Evolutionary conservation across 2,888 invertebrate species (phyloP).

Genomic region (Drosophila emarginata): DNA sequence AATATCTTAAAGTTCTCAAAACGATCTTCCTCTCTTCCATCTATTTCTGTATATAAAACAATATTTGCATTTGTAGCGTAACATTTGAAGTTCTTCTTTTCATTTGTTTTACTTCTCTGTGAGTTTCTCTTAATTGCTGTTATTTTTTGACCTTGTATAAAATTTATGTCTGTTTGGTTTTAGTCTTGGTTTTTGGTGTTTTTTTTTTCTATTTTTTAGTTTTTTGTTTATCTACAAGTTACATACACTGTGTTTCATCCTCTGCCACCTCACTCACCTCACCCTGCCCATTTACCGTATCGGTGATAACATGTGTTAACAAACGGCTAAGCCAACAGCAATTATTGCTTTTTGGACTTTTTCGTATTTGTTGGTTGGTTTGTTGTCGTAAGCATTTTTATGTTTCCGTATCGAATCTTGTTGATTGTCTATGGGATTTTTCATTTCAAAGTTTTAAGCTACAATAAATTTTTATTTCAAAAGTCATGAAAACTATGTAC

Average conservation of each 20-base stretch:
- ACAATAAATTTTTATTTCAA: not conserved
- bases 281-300: not conserved
- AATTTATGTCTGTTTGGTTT: conserved; percentile 53
- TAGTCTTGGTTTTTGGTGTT: conserved; percentile 35
- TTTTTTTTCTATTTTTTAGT: no score
- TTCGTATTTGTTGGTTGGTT: conserved; percentile 13
- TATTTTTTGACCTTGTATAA: conserved; percentile 61
- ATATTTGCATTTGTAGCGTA: conserved; percentile 43
- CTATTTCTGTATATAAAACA: conserved; percentile 44
- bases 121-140: conserved; percentile 54
- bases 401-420: conserved; percentile 1
- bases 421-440: conserved; percentile 2
- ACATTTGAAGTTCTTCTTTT: conserved; percentile 16
- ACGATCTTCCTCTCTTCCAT: not conserved
- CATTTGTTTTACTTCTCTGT: conserved; percentile 42
- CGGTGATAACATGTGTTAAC: conserved; percentile 58
- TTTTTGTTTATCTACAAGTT: conserved; percentile 62
- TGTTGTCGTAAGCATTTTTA: conserved; percentile 9
- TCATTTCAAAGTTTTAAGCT: not conserved
- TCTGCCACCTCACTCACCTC: not conserved
- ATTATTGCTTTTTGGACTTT: conserved; percentile 6
- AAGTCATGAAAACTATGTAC: no score
- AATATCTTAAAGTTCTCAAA: not conserved
- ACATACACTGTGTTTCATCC: conserved; percentile 38
- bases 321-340: conserved; percentile 4